These are phyloP conservation scores for Deilephila porcellus DNA, from an alignment of 2,888 invertebrate species.

Conservation along the genomic window DNA sequence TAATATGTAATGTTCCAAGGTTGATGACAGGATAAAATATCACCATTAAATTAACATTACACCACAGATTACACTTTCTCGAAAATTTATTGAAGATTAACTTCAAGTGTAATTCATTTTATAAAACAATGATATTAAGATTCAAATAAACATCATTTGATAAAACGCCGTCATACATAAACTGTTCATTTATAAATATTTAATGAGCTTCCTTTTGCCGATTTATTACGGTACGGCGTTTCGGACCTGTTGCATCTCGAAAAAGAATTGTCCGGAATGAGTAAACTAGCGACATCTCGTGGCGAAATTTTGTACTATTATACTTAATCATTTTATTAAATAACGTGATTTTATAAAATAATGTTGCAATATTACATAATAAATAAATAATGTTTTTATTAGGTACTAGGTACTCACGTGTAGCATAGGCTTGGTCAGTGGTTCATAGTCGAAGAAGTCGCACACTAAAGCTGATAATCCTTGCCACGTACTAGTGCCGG, in stretches of 20 bases:
- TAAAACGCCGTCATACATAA: background rate
- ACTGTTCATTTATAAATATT: background rate
- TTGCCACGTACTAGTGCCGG: conserved; percentile 89
- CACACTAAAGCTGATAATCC: conserved; percentile 90
- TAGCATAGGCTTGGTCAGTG: conserved; percentile 86
- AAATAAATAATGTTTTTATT: background rate
- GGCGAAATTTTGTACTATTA: background rate
- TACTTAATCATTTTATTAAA: background rate
- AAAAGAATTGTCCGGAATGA: background rate
- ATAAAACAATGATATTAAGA: background rate
- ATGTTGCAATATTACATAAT: background rate
- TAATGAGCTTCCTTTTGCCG: background rate
- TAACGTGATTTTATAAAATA: too few species aligned
- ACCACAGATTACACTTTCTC: too few species aligned
- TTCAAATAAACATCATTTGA: background rate
- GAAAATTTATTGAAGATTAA: background rate
- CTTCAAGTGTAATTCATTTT: background rate
- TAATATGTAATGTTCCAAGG: background rate
- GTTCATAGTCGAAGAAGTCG: conserved; percentile 91
- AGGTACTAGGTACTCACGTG: conserved; percentile 87
- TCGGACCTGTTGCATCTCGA: background rate
- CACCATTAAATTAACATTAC: background rate
- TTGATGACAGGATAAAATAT: background rate
- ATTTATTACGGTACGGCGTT: background rate
- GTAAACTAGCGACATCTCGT: conserved; percentile 14